Evolutionary conservation across 2,888 invertebrate genomes (phyloP), one percentile per base, ranked within the genome.

Genomic region (Archips xylosteana): DNA sequence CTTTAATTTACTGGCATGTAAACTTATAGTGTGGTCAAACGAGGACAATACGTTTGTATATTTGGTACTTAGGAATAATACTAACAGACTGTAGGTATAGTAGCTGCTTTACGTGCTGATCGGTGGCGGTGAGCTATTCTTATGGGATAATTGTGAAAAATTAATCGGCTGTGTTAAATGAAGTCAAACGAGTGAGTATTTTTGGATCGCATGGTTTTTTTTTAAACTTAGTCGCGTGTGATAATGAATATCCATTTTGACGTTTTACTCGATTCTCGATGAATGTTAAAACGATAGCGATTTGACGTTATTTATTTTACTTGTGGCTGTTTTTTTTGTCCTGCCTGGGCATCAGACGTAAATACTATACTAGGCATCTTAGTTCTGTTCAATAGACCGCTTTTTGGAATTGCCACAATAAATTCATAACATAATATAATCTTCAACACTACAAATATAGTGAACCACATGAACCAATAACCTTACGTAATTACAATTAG

Each of bases 41-140:
- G 63, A 15, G 45, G 15, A 36, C 9, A 39, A 64, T 73, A 68
- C 42, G 10, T 63, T 36, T 73, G 67, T 72, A 72, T 67, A 59
- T 73, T 59, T 68, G 64, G 42, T 69, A 42, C 34, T 64, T 68
- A 68, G 54, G 23, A 62, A 61, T 67, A 45, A 62, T 47, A 60
- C 57, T 71, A 61, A 32, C 42, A 45, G 12, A 39, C 39, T 39
- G 1, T 39, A 6, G 6, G 39, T 39, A 39, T 39, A 39, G 39
- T 1, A 39, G 6, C 39, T n/a, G 32, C n/a, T 9, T 62, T 42
- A 74, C 66, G 76, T 76, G 79, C 75, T 71, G 75, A n/a, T 78
- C 70, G 76, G 75, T 78, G 85, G 83, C 84, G 82, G 82, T 83
- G 79, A 85, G 83, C 82, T 49, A 49, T 34, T 49, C n/a, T 64